phyloP scores from a whole-genome alignment of 2,888 invertebrate species.

The Eumacrocentrus americanus region DNA sequence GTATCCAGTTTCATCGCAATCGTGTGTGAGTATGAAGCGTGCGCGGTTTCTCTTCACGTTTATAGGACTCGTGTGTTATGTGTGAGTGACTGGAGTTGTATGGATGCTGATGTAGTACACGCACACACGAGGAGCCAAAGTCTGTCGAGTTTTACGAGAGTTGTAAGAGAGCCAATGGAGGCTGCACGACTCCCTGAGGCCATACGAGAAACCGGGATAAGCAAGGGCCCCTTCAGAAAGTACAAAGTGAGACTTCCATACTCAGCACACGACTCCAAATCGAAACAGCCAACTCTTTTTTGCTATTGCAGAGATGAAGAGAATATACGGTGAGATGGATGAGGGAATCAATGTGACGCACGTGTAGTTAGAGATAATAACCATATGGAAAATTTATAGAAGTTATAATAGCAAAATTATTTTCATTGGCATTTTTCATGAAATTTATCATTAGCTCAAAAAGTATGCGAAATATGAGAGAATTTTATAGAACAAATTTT shows the following conservation, averaged over 20 bases:
- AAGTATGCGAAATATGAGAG: too few relatives aligned
- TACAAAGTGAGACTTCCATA: slow-evolving; percentile 1
- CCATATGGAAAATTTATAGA: not conserved
- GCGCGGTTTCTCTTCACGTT: slow-evolving; percentile 16
- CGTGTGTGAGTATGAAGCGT: slow-evolving; percentile 5
- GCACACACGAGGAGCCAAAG: not conserved
- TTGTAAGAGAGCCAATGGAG: slow-evolving; percentile 9
- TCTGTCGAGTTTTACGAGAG: slow-evolving; percentile 3
- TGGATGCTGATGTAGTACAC: slow-evolving; percentile 1
- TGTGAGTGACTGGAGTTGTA: slow-evolving; percentile 9
- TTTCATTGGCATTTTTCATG: too few relatives aligned
- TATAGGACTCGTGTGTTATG: not conserved
- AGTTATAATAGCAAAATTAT: too few relatives aligned
- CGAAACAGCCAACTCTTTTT: too few relatives aligned
- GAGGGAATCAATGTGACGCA: not conserved
- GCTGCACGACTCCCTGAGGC: slow-evolving; percentile 17
- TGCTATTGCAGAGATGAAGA: too few relatives aligned
- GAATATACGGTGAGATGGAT: not conserved
- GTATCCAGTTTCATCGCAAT: slow-evolving; percentile 13
- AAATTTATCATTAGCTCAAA: too few relatives aligned
- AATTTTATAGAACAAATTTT: too few relatives aligned
- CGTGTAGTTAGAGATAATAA: too few relatives aligned
- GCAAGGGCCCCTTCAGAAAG: slow-evolving; percentile 1
- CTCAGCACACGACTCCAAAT: not conserved
- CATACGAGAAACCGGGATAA: slow-evolving; percentile 18